Base-by-base conservation (phyloP, 2,113 vertebrate species). In the Entomyzon cyanotis region DNA sequence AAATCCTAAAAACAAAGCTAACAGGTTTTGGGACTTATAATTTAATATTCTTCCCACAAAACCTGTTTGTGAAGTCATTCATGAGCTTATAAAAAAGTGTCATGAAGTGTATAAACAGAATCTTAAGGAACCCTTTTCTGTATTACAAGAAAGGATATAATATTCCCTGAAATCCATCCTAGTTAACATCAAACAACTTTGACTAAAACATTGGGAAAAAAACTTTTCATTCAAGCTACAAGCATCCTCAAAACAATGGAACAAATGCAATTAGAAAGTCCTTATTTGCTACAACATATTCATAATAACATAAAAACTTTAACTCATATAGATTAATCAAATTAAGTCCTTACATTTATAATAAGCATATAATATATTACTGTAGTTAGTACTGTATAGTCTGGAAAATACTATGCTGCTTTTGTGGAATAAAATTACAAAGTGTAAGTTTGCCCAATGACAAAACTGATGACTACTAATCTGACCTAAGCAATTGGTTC, bases 391-490 rank as follows among this genome's bases (percentile, higher is more conserved):
- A 46, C 20, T 59, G 18, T 52, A 28, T 27, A 75, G 9, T 47
- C 25, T 94, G 89, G 60, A 93, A 97, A 96, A 95, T 24, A 88
- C 27, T 21, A 12, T 20, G 63, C 53, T 49, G 84, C 19, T 60
- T 91, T n/a, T 37, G 11, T 23, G n/a, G n/a, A 24, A 39, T 39
- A 56, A 64, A 60, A 2, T 21, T 4, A 41, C 47, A 67, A 96
- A 96, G 59, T 67, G 56, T 65, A 81, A 92, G 30, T 59, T 94
- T 67, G 25, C 27, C 53, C 59, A 84, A 30, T 58, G 52, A 67
- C 81, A 93, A 90, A 94, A 89, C 23, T 53, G 70, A 62, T 59
- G 15, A 64, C 19, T 79, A 83, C 47, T 85, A 83, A 89, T 91
- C 82, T 93, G 55, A 92, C 71, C 92, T 85, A 84, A 82, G 67